Evolutionary conservation across 92 coral and sea anemone species (phyloP).

Genomic region (Virgularia gustaviana): DNA sequence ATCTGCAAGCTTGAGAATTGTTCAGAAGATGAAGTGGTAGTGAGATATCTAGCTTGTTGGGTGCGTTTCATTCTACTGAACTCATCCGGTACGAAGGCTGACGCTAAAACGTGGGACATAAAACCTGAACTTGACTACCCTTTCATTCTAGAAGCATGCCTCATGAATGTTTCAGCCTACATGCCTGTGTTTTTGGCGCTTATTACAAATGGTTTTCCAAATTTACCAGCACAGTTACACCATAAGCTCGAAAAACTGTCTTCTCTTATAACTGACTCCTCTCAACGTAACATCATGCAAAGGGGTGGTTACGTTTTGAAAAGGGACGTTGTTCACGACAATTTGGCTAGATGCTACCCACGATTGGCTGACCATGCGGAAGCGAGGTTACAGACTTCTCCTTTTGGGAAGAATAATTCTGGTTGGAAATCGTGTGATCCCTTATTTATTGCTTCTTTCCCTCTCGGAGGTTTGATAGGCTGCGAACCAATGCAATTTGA

Average conservation of each 20-base stretch:
- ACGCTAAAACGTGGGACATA: slow-evolving; percentile 17
- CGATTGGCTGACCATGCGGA: not conserved
- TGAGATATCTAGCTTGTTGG: slow-evolving; percentile 35
- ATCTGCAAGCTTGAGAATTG: not conserved
- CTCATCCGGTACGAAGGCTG: not conserved
- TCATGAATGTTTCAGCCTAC: slow-evolving; percentile 46
- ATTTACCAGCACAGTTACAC: slow-evolving; percentile 30
- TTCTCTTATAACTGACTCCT: not conserved
- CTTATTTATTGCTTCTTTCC: not conserved
- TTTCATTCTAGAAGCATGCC: slow-evolving; percentile 53
- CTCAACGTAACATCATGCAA: too few species aligned
- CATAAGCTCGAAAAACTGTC: slow-evolving; percentile 43
- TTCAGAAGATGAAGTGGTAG: not conserved
- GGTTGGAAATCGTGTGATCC: not conserved
- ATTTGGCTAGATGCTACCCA: not conserved
- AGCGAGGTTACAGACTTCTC: not conserved
- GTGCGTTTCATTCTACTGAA: slow-evolving; percentile 34
- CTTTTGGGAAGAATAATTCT: not conserved
- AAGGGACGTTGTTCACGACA: not conserved
- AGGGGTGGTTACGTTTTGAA: too few species aligned
- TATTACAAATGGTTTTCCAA: slow-evolving; percentile 54
- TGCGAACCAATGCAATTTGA: slow-evolving; percentile 1
- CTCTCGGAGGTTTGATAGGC: not conserved
- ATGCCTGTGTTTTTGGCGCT: slow-evolving; percentile 33
- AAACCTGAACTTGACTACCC: slow-evolving; percentile 37